Conservation (phyloP, 2,113 vertebrate species). For the Tyrannus savana region DNA sequence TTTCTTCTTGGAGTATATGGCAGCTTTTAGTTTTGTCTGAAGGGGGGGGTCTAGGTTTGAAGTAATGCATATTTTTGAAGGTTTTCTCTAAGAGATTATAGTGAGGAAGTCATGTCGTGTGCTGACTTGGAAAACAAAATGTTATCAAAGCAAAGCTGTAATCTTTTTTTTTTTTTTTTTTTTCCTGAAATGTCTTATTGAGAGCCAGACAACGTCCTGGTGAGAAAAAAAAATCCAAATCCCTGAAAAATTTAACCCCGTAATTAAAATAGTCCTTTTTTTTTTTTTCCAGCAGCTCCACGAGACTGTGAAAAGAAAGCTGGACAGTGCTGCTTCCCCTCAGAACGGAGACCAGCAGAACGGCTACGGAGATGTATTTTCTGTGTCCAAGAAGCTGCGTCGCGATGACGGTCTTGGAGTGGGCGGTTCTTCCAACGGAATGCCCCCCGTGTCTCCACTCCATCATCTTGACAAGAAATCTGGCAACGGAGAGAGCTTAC, state of each 20-base stretch:
- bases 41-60: neutral
- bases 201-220: neutral
- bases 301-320: constrained; percentile 93
- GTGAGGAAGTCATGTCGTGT: neutral
- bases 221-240: neutral
- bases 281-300: constrained; percentile 83
- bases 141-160: neutral
- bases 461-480: constrained; percentile 85
- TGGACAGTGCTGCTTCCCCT: constrained; percentile 86
- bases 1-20: neutral
- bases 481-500: constrained; percentile 64
- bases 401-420: constrained; percentile 79
- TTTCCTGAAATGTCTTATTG: neutral
- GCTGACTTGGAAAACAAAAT: neutral
- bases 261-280: neutral
- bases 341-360: constrained; percentile 88
- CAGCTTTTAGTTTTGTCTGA: neutral
- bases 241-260: neutral
- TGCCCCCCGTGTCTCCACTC: constrained; percentile 74
- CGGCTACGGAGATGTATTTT: constrained; percentile 87
- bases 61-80: neutral
- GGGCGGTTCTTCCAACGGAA: constrained; percentile 81
- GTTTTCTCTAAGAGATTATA: neutral
- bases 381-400: constrained; percentile 87
- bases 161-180: neutral